Conservation (phyloP, 2,888 invertebrate species). For the Anoplius nigerrimus region DNA sequence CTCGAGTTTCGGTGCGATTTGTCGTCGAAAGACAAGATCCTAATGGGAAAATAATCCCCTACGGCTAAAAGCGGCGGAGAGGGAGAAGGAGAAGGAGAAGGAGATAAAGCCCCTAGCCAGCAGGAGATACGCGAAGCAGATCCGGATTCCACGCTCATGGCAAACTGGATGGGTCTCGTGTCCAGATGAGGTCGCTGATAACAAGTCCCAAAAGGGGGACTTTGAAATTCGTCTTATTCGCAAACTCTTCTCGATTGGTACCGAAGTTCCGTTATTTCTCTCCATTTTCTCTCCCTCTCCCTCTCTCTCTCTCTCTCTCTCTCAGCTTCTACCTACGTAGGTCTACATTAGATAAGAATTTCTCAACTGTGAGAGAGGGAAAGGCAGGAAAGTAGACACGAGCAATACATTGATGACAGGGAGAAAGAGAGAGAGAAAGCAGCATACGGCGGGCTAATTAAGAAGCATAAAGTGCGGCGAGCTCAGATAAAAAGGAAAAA, state of each 20-base stretch:
- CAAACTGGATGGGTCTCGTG: background rate
- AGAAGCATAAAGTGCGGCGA: conserved; percentile 28
- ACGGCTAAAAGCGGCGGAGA: conserved; percentile 26
- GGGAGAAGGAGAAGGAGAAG: conserved; percentile 48
- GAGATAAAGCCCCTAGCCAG: conserved; percentile 8
- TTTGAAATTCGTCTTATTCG: no score
- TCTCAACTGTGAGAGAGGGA: no score
- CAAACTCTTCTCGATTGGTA: no score
- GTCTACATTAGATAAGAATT: no score
- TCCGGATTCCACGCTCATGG: background rate
- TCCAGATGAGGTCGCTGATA: conserved; percentile 7
- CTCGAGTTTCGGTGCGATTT: conserved; percentile 61
- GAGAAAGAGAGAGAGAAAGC: no score
- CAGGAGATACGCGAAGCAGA: background rate
- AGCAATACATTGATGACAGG: no score
- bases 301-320: no score
- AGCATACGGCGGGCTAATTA: conserved; percentile 37
- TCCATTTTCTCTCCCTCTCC: no score
- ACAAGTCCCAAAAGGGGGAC: background rate
- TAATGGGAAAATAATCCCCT: conserved; percentile 72
- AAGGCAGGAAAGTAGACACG: no score
- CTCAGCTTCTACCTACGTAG: no score
- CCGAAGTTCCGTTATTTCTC: no score
- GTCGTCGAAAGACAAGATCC: conserved; percentile 62
- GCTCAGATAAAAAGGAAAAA: background rate